Conservation (phyloP, 2,797 vertebrate species). For the Megalops cyprinoides region DNA sequence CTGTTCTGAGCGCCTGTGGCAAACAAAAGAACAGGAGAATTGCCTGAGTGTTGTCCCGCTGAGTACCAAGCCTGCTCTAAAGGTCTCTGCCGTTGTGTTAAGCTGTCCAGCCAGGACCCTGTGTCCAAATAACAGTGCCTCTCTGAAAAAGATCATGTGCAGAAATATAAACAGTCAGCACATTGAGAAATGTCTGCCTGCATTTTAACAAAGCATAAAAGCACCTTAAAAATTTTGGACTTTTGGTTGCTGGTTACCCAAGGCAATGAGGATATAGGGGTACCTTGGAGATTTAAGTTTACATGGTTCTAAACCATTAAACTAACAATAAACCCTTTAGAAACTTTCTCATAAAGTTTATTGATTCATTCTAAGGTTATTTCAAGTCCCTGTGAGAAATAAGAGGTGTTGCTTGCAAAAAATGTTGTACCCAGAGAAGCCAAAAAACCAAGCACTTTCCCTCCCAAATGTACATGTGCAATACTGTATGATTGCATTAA, state of each 20-base stretch:
- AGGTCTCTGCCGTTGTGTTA: neutral
- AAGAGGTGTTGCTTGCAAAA: neutral
- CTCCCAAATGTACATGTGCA: neutral
- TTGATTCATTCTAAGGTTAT: neutral
- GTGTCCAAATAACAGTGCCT: neutral
- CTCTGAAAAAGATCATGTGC: no score
- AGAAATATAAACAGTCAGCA: no score
- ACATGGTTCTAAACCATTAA: no score
- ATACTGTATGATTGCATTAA: neutral
- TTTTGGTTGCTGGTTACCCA: no score
- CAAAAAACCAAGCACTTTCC: neutral
- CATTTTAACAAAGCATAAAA: no score
- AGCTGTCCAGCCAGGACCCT: neutral
- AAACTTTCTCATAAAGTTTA: no score
- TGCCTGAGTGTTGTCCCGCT: neutral
- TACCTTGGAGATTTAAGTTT: no score
- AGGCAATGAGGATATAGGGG: no score
- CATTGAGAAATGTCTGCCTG: no score
- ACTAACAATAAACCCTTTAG: no score
- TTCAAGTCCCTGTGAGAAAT: neutral
- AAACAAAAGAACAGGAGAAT: neutral
- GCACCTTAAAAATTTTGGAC: no score
- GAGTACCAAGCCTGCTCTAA: neutral
- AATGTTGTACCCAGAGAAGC: neutral
- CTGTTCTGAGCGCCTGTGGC: neutral